Base-by-base conservation (phyloP, 2,888 invertebrate species). In the Eupithecia tripunctaria region DNA sequence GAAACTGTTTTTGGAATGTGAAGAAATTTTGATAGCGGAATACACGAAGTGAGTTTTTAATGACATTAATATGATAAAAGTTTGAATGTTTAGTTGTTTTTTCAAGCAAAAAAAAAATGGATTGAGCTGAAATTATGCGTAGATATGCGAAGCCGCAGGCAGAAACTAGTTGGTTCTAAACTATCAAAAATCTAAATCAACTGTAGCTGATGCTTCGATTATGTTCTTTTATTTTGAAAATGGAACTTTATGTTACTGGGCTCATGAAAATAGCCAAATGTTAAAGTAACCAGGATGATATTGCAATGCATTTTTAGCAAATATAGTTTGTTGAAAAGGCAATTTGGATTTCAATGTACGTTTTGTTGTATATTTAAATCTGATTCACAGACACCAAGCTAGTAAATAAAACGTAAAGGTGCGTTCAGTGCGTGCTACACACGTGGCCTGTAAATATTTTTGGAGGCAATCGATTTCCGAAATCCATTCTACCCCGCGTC, bases 381-480 rank as follows among this genome's bases (percentile, higher is more conserved):
- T 15, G 41, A 38, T 38, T 15, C 21, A 38, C 36, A 38, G 21
- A 38, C 64, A 14, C 25, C n/a, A 64, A n/a, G 21, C 32, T n/a
- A 64, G 64, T 64, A 63, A 63, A 63, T 64, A 38, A 38, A 64
- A 41, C 74, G 79, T 83, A 83, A 85, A 85, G 85, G 86, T 84
- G 84, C 78, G 79, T 78, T 77, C 80, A 81, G 80, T 80, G 81
- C 83, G 84, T 83, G 56, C 56, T 82, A 83, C 89, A 89, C 94
- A 94, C 94, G 93, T 94, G 93, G 85, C 86, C 89, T 86, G 90
- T 91, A 90, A 94, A 94, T 93, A 94, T 94, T 94, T 94, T 94
- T 92, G 94, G 92, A 92, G 88, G 90, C 93, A 89, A 94, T 94
- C 94, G 94, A 94, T 94, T 94, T 94, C 93, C 92, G 93, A 94